Conservation (phyloP, 2,888 invertebrate genomes). For the Tuta absoluta region DNA sequence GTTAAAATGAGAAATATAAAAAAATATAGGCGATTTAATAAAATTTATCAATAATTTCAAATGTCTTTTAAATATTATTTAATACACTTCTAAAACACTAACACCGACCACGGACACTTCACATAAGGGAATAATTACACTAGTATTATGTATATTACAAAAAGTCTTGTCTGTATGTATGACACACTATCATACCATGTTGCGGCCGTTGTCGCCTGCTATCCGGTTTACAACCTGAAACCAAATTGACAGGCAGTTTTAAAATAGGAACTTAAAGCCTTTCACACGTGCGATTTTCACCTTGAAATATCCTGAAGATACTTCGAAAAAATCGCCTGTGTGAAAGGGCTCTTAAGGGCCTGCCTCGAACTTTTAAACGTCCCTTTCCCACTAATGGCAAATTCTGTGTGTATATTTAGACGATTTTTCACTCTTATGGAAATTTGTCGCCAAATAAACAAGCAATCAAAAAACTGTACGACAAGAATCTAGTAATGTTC, state of each 20-base stretch:
- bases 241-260: constrained; percentile 37
- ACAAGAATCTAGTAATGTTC: too few relatives aligned
- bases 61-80: not conserved
- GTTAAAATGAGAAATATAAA: not conserved
- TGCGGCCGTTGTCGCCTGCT: constrained; percentile 90
- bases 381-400: too few relatives aligned
- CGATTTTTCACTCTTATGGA: too few relatives aligned
- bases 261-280: not conserved
- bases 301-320: too few relatives aligned
- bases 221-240: constrained; percentile 89
- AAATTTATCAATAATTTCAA: not conserved
- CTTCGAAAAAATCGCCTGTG: too few relatives aligned
- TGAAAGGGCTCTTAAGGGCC: too few relatives aligned
- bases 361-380: too few relatives aligned
- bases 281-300: too few relatives aligned
- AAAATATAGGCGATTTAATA: not conserved
- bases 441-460: too few relatives aligned
- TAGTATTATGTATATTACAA: constrained; percentile 9
- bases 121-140: constrained; percentile 4
- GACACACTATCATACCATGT: constrained; percentile 86
- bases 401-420: too few relatives aligned
- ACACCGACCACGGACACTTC: constrained; percentile 2
- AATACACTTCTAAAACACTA: not conserved
- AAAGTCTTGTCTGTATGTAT: constrained; percentile 49
- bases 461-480: too few relatives aligned